Evolutionary conservation across 2,888 invertebrate genomes (phyloP).

Genomic region (Masnerella sp.): DNA sequence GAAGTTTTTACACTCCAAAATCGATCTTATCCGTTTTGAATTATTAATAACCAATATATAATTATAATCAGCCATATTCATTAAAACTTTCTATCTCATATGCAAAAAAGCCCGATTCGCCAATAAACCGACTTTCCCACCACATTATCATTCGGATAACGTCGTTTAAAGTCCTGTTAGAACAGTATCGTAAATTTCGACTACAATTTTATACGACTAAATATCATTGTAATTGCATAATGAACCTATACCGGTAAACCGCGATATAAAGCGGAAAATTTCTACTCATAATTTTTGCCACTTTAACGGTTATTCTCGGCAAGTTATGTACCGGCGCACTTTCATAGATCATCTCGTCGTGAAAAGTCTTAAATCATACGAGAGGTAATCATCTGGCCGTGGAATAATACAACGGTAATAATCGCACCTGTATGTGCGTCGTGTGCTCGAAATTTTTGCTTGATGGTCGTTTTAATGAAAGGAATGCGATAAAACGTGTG

Average conservation of each 20-base stretch:
- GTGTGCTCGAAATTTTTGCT: background rate
- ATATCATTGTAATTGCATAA: constrained; percentile 33
- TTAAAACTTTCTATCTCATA: constrained; percentile 26
- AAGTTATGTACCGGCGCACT: constrained; percentile 1
- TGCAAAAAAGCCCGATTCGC: constrained; percentile 5
- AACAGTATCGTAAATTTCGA: constrained; percentile 41
- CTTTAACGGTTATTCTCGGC: constrained; percentile 15
- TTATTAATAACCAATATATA: constrained; percentile 22
- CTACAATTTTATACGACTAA: constrained; percentile 26
- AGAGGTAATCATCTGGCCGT: constrained; percentile 20
- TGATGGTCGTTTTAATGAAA: constrained; percentile 10
- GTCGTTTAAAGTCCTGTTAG: constrained; percentile 23
- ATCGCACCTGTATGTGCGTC: constrained; percentile 11
- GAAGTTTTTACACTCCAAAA: background rate
- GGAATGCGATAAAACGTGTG: constrained; percentile 14
- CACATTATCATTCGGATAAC: constrained; percentile 25
- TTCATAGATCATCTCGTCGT: constrained; percentile 26
- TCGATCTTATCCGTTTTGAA: background rate
- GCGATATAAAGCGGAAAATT: constrained; percentile 2
- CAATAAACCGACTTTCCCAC: constrained; percentile 11
- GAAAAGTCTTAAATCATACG: constrained; percentile 34
- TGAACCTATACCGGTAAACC: constrained; percentile 6
- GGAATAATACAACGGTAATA: constrained; percentile 2
- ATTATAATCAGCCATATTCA: constrained; percentile 3
- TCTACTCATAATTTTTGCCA: constrained; percentile 26